A percentile compares a stretch with the other conserved stretches of the same genome.
Evolutionary conservation across 2,113 vertebrate genomes (phyloP).

Genomic region (Dromaius novaehollandiae): DNA sequence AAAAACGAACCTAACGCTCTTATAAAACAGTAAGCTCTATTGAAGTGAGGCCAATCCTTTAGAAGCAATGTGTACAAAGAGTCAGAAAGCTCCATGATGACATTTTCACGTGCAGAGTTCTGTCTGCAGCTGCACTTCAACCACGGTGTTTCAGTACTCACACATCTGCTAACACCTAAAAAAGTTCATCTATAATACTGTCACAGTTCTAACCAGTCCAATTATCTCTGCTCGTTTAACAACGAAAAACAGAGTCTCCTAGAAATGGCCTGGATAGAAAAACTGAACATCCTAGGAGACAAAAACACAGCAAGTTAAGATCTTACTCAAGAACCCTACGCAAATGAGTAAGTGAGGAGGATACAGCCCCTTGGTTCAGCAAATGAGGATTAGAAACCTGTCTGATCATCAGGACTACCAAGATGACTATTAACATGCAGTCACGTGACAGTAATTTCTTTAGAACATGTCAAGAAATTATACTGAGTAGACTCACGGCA

Average conservation of each 20-base stretch:
- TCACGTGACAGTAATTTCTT: not conserved
- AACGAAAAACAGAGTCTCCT: not conserved
- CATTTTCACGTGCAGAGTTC: not conserved
- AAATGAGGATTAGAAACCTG: not conserved
- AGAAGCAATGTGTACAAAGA: not conserved
- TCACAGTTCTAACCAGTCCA: slow-evolving; percentile 3
- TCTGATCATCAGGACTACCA: not conserved
- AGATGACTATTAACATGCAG: fast-evolving
- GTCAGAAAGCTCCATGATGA: not conserved
- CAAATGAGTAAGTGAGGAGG: not conserved
- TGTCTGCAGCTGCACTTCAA: not conserved
- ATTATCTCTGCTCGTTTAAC: slow-evolving; percentile 31
- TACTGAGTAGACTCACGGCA: not conserved
- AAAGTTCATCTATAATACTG: slow-evolving; percentile 13
- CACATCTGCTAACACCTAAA: not conserved
- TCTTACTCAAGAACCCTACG: not conserved
- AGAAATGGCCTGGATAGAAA: not conserved
- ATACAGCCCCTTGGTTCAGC: not conserved
- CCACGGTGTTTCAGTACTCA: not conserved
- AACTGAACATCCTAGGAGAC: not conserved
- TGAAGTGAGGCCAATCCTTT: not conserved
- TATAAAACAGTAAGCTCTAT: not conserved
- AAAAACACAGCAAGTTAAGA: not conserved
- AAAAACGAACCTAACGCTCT: not conserved
- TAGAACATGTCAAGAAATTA: not conserved